phyloP scores from a whole-genome alignment of 2,113 vertebrate species.

The Syrrhaptes paradoxus region DNA sequence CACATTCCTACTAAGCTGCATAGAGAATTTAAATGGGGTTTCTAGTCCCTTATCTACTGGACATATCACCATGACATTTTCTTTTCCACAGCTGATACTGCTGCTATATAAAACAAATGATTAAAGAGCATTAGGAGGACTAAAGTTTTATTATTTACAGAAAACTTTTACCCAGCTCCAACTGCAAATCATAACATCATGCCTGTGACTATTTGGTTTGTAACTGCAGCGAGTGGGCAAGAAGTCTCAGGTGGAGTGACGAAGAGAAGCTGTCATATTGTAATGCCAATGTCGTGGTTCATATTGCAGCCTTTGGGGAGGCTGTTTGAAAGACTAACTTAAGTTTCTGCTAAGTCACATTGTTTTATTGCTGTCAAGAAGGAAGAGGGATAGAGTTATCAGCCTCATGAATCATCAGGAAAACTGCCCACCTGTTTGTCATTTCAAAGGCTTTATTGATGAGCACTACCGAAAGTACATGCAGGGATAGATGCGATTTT shows the following conservation, averaged over 20 bases:
- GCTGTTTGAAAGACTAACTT: not conserved
- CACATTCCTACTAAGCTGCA: not conserved
- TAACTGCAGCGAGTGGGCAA: not conserved
- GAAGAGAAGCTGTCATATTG: not conserved
- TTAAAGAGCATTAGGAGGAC: not conserved
- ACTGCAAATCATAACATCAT: not conserved
- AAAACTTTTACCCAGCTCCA: not conserved
- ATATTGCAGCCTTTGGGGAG: not conserved
- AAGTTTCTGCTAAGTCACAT: not conserved
- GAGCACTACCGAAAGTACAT: not conserved
- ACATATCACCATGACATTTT: not conserved
- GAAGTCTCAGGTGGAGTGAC: not conserved
- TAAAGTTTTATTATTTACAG: not conserved
- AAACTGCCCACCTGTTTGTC: not conserved
- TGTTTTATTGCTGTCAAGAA: not conserved
- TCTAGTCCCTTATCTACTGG: not conserved
- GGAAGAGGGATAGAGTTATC: not conserved
- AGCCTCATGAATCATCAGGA: not conserved
- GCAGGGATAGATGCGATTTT: not conserved
- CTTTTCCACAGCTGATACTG: not conserved
- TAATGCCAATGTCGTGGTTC: not conserved
- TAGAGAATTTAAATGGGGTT: not conserved
- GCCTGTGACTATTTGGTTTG: not conserved
- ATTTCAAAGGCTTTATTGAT: not conserved
- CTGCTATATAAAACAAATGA: not conserved